Base-by-base conservation (phyloP, 2,888 invertebrate genomes). In the Gymnosoma rotundatum region DNA sequence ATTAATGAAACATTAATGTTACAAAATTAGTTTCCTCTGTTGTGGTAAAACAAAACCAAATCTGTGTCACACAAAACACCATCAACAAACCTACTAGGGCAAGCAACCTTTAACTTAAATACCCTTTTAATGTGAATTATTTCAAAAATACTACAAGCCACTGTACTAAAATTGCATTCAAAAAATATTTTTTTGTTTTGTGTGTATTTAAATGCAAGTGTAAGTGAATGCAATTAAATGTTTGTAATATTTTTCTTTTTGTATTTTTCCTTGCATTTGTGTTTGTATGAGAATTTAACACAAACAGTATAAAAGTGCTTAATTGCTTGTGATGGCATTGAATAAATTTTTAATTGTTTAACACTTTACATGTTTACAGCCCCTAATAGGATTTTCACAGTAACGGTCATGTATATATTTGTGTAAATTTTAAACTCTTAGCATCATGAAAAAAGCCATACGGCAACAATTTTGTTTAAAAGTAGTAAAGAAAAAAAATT, bases 301-400 rank as follows among this genome's bases (percentile, higher is more conserved):
- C 61, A 72, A 56, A 79, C 86, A 88, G 89, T 88, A 88, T 89
- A 88, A 90, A 90, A 90, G 89, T 89, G 90, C 90, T 90, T 91
- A 91, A 91, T 91, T 91, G 91, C 91, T 91, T 90, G 91, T 90
- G 90, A 91, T 90, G 90, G 90, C 90, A 90, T 91, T 91, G 91
- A 91, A 91, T 91, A 91, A 90, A 91, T 91, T 91, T 91, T 91
- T 91, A 91, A 91, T 91, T 91, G 91, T 89, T 91, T 91, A 89
- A 90, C 91, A 91, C 91, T 91, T 90, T 90, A 89, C 91, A 90
- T 90, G 90, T 89, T 90, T 89, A 89, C 90, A 89, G 87, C 88
- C 88, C 88, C 88, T 90, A 91, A 90, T 90, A 90, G 91, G 89
- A 91, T 91, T 91, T 90, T 81, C 76, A 56, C 81, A 70, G 48